Conservation (phyloP, 2,113 vertebrate genomes). For the Turdus rufiventris region DNA sequence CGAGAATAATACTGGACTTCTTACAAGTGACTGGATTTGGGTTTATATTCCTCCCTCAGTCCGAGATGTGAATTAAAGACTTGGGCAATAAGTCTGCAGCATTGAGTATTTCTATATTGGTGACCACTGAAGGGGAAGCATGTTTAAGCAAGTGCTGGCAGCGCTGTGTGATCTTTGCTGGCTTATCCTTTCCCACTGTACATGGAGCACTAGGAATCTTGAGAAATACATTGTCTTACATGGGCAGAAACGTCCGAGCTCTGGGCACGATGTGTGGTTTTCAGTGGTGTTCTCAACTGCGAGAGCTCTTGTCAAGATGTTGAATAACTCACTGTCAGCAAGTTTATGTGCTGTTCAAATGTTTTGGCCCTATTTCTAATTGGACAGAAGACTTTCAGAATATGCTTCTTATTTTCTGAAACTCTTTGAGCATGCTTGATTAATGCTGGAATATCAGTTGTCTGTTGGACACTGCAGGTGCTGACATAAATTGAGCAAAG, state of each 20-base stretch:
- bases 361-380: not conserved
- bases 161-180: not conserved
- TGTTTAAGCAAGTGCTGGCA: not conserved
- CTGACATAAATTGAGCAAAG: not conserved
- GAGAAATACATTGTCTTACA: not conserved
- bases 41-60: not conserved
- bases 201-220: not conserved
- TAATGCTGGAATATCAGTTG: not conserved
- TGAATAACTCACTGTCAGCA: conserved; percentile 1
- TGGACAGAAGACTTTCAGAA: not conserved
- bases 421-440: not conserved
- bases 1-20: not conserved
- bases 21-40: not conserved
- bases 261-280: not conserved
- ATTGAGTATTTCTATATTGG: not conserved
- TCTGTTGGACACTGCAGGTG: not conserved
- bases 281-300: not conserved
- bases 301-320: not conserved
- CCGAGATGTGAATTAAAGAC: not conserved
- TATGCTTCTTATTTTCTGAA: not conserved
- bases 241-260: conserved; percentile 5
- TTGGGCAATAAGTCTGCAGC: not conserved
- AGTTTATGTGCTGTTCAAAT: not conserved
- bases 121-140: not conserved
- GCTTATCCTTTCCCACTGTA: not conserved